Base-by-base conservation (phyloP, 2,797 vertebrate species). In the Pangasius macronema region DNA sequence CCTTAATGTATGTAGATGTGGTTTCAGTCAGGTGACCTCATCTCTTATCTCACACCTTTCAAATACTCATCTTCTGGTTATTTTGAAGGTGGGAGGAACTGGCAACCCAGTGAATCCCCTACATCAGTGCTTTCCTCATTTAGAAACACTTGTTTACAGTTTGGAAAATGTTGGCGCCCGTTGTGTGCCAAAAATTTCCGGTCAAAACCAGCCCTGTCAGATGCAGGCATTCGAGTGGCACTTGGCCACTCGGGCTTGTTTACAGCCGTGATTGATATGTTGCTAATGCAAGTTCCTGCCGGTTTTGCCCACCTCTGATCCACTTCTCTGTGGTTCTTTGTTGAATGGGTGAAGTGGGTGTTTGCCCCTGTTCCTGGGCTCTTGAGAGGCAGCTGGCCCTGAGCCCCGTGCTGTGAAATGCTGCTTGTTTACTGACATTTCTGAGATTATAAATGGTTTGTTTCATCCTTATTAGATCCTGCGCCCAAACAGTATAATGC, bases 101-200 rank as follows among this genome's bases (percentile, higher is more conserved):
- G 72, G 70, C 55, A 30, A 9, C 39, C 42, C 18, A 18, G 39
- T 46, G 2, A 53, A 85, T 30, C n/a, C n/a, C 13, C 22, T 30
- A 30, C 51, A 53, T 39, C 57, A 53, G 65, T 24, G 1, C 46
- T 22, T 18, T 85, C 83, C 86, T 46, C 51, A 86, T 88, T 90
- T 90, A 85, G 82, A 83, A 70, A 11, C 30, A 27, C 85, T 83
- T 46, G 42, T 83, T 88, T 89, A 85, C 88, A 90, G 86, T 57
- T 3, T 73, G 72, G 14, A 36, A 84, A 39, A 11, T 68, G 4
- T 22, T 53, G 0, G 20, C 1, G 1, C 10, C 10, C 22, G 39
- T 30, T 11, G 36, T 30, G 82, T 53, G 83, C 91, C 90, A 61
- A 55, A 11, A 68, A 63, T 10, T 72, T 89, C 89, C n/a, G 5